Base-by-base conservation (phyloP, 2,888 invertebrate genomes). In the Silvanus unidentatus region DNA sequence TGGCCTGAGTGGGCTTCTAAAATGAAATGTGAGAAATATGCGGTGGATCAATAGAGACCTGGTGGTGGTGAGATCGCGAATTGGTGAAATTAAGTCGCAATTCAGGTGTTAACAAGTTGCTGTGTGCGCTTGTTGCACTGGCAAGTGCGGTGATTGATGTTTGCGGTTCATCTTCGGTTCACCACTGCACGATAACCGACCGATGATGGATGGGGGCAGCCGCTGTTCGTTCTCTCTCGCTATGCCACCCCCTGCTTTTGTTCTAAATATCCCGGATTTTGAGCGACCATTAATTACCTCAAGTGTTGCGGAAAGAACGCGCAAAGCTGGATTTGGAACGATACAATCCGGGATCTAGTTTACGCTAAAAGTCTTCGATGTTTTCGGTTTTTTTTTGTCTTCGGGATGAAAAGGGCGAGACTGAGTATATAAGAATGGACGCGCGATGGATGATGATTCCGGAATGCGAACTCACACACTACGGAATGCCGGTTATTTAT, bases 81-180 rank as follows among this genome's bases (percentile, higher is more conserved):
- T 37, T 13, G 37, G 37, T 5, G 12, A 37, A 32, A 32, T 12
- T 32, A 32, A 32, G 32, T 32, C 11, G 3, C 32, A 32, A 52
- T 52, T 52, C 50, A 51, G 51, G 49, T 52, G 49, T 47, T 52
- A 52, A 51, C 48, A 47, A 51, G 16, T 43, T 45, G n/a, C n/a
- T n/a, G n/a, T n/a, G n/a, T n/a, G 48, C 49, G 43, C 51, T 48
- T 50, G 52, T 49, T 53, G 53, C 45, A 45, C 45, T 53, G 50
- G 54, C 54, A 53, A 48, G 49, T 47, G 22, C 13, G 40, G 58
- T 62, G 62, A 62, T 61, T 60, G 62, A 61, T 62, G 62, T 56
- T 55, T 53, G 48, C 55, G 56, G 58, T 60, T 60, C 57, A 57
- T 58, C 53, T 37, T 37, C 52, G 56, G 54, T 52, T 55, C 56